Conservation (phyloP, 92 coral and sea anemone genomes). For the Umimayanthus chanpuru region DNA sequence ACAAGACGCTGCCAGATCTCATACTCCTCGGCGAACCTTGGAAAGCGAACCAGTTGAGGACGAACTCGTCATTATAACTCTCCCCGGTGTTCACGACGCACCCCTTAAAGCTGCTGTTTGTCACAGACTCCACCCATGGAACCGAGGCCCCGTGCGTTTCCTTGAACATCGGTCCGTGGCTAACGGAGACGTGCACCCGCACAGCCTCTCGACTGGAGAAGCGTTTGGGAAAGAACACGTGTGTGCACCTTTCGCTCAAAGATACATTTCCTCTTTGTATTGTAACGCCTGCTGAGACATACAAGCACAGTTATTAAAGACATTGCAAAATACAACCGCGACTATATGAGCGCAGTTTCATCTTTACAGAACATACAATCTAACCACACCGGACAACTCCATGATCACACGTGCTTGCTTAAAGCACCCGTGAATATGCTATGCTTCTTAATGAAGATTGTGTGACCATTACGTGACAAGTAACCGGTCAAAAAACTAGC, state of each 20-base stretch:
- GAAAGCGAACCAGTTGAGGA: constrained; percentile 20
- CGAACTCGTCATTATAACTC: neutral
- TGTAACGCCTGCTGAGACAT: neutral
- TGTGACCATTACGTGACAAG: too few species aligned
- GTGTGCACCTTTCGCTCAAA: neutral
- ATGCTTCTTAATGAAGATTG: too few species aligned
- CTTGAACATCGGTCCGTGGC: neutral
- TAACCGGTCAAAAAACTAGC: too few species aligned
- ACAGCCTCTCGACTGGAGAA: neutral
- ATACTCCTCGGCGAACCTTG: constrained; percentile 1
- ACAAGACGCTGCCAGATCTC: constrained; percentile 26
- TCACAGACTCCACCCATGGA: constrained; percentile 37
- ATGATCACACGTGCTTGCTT: too few species aligned
- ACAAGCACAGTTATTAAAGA: too few species aligned
- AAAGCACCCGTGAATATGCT: too few species aligned
- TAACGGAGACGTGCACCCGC: constrained; percentile 12
- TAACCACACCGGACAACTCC: too few species aligned
- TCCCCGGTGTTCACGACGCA: constrained; percentile 31
- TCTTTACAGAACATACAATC: too few species aligned
- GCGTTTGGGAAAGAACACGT: neutral
- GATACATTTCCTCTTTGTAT: constrained; percentile 19
- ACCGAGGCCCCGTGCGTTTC: neutral
- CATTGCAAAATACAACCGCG: too few species aligned
- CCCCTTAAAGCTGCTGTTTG: neutral
- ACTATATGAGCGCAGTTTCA: too few species aligned